Percentiles rank a stretch among this genome's conserved stretches.
Evolutionary conservation across 2,113 vertebrate species (phyloP).

Genomic region (Bubo bubo): DNA sequence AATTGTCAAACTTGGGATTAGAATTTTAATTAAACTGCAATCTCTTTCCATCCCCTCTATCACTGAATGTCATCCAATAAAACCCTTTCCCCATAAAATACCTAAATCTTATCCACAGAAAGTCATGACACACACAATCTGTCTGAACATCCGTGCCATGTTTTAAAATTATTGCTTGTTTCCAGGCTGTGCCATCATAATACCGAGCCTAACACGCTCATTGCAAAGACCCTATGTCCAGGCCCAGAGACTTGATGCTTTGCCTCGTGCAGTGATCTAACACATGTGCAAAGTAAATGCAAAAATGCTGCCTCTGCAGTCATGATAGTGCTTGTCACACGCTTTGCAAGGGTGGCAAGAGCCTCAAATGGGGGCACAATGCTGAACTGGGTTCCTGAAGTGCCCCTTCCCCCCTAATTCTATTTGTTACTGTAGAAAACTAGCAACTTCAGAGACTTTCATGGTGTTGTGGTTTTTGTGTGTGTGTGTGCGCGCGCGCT

Average conservation of each 20-base stretch:
- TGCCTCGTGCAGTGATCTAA: background rate
- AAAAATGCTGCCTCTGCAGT: background rate
- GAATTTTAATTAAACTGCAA: constrained; percentile 78
- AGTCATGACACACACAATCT: background rate
- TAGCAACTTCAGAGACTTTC: background rate
- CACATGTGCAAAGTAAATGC: background rate
- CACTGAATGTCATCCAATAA: constrained; percentile 37
- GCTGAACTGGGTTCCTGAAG: background rate
- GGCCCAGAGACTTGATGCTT: background rate
- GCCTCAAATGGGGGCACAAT: background rate
- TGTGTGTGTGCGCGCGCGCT: background rate
- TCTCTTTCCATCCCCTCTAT: constrained; percentile 64
- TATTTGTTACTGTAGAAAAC: background rate
- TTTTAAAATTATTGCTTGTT: background rate
- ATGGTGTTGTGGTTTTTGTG: too few species aligned
- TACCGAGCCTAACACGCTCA: background rate
- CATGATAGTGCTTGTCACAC: accelerated
- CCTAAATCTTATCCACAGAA: constrained; percentile 19
- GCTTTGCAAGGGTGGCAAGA: background rate
- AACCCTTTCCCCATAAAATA: constrained; percentile 17
- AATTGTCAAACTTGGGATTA: constrained; percentile 64
- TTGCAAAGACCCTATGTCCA: background rate
- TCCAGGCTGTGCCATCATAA: background rate
- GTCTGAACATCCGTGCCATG: background rate
- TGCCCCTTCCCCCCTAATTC: background rate